phyloP scores from a whole-genome alignment of 1,140 invertebrate species.

The Centruroides vittatus region DNA sequence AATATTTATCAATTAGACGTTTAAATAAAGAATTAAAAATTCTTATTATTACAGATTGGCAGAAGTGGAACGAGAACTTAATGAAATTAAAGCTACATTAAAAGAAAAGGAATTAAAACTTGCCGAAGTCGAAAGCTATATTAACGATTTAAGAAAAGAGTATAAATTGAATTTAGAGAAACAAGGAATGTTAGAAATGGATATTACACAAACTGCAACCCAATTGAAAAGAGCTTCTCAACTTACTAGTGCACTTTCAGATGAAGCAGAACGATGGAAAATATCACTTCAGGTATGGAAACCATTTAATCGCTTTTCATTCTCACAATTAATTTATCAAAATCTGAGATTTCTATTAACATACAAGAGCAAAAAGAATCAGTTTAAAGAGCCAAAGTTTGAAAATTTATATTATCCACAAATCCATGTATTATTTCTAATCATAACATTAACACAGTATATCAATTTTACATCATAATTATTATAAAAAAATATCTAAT shows the following conservation, averaged over 20 bases:
- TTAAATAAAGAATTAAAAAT: too few relatives aligned
- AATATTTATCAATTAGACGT: too few relatives aligned
- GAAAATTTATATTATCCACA: too few relatives aligned
- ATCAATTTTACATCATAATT: too few relatives aligned
- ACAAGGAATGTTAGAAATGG: conserved; percentile 41
- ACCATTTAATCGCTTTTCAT: too few relatives aligned
- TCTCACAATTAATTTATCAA: too few relatives aligned
- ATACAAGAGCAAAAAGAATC: too few relatives aligned
- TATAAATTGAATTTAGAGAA: conserved; percentile 39
- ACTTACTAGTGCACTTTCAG: conserved; percentile 63
- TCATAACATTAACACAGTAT: too few relatives aligned
- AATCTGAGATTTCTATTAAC: too few relatives aligned
- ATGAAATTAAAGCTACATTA: conserved; percentile 73
- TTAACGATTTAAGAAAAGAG: conserved; percentile 30
- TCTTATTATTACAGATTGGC: conserved; percentile 38
- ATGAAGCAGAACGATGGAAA: conserved; percentile 70
- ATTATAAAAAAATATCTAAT: too few relatives aligned
- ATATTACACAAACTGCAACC: conserved; percentile 56
- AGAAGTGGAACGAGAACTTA: conserved; percentile 64
- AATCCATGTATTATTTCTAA: too few relatives aligned
- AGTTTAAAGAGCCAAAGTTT: too few relatives aligned
- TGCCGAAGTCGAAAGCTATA: conserved; percentile 30
- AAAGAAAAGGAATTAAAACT: conserved; percentile 60
- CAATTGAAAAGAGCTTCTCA: conserved; percentile 61
- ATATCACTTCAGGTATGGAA: conserved; percentile 45